Evolutionary conservation across 1,140 invertebrate genomes (phyloP).

Genomic region (Microvelia longipes): DNA sequence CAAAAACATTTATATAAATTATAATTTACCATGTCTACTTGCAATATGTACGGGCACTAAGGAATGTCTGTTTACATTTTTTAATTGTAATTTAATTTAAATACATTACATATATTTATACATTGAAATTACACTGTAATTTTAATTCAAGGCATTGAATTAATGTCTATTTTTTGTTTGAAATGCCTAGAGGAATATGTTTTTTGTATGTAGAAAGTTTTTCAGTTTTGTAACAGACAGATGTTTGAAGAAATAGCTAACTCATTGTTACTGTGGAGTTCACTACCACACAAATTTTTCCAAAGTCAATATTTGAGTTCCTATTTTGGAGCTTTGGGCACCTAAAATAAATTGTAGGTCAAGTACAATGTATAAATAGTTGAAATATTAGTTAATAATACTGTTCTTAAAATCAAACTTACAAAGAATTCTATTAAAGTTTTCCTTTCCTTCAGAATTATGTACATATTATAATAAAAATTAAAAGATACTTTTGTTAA

Average conservation of each 20-base stretch:
- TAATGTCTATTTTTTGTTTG: neutral
- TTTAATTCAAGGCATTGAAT: neutral
- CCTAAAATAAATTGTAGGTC: neutral
- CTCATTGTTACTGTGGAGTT: neutral
- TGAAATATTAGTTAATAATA: neutral
- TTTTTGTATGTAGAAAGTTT: too few relatives aligned
- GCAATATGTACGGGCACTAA: neutral
- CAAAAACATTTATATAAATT: too few relatives aligned
- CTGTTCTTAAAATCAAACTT: neutral
- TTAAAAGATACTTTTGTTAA: neutral
- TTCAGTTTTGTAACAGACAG: neutral
- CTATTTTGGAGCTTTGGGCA: neutral
- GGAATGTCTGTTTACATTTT: neutral
- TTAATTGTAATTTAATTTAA: neutral
- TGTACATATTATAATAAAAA: neutral
- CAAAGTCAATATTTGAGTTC: neutral
- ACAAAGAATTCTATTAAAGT: neutral
- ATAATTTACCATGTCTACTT: too few relatives aligned
- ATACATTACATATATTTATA: neutral
- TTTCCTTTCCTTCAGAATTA: neutral
- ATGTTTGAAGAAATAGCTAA: neutral
- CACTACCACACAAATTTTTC: neutral
- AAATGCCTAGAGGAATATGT: too few relatives aligned
- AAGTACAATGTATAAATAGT: neutral
- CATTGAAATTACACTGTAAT: neutral